These are phyloP conservation scores for Coelogynopora nodosa DNA, from an alignment of 2,888 invertebrate genomes.

Conservation along the genomic window DNA sequence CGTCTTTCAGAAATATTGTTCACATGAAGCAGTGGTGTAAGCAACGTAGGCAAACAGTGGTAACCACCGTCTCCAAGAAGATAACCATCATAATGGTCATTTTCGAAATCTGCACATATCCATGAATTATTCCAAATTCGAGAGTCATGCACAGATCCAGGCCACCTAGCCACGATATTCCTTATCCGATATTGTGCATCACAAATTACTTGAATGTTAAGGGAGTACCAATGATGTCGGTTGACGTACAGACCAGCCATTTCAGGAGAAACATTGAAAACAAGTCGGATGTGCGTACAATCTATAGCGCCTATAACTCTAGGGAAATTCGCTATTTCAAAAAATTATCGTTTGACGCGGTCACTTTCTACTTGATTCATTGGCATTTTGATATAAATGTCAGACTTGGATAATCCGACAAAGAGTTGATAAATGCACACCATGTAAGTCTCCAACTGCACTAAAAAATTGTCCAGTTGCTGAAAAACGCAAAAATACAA, in stretches of 20 bases:
- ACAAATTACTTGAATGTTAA: neutral
- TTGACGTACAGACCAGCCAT: neutral
- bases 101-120: neutral
- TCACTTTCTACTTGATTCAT: slow-evolving; percentile 15
- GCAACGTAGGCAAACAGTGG: no score
- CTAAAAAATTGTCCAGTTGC: slow-evolving; percentile 11
- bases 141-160: no score
- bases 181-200: neutral
- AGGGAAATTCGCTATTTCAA: slow-evolving; percentile 11
- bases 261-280: neutral
- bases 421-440: slow-evolving; percentile 14
- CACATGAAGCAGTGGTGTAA: neutral
- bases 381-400: slow-evolving; percentile 7
- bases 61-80: neutral
- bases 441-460: slow-evolving; percentile 3
- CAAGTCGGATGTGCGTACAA: slow-evolving; percentile 6
- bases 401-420: neutral
- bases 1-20: neutral
- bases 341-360: neutral
- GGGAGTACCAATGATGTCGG: neutral
- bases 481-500: neutral
- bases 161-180: neutral
- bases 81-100: neutral
- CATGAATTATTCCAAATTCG: neutral
- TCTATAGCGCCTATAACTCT: slow-evolving; percentile 11